Evolutionary conservation across 2,888 invertebrate genomes (phyloP).

Genomic region (Drosophila rellima): DNA sequence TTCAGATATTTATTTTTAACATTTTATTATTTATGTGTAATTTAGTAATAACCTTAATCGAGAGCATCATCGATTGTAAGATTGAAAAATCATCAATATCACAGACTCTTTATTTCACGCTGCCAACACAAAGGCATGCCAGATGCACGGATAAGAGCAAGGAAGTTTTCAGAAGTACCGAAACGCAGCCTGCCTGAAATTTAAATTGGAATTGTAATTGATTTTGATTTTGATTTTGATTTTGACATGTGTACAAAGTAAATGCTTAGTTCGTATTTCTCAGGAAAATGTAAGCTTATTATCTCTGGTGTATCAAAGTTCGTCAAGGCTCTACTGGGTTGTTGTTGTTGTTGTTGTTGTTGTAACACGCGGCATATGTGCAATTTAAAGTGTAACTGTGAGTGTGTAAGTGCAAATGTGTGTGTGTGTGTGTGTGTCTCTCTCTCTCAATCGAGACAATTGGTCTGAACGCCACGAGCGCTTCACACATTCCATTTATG

Average conservation of each 20-base stretch:
- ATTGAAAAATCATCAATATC: no score
- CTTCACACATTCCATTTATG: conserved; percentile 77
- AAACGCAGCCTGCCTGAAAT: no score
- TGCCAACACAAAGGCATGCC: neutral
- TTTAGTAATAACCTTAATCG: no score
- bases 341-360: neutral
- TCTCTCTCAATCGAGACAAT: conserved; percentile 73
- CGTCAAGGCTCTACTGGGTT: neutral
- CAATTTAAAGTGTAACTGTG: conserved; percentile 25
- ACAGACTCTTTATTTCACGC: no score
- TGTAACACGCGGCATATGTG: conserved; percentile 29
- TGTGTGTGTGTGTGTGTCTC: conserved; percentile 34
- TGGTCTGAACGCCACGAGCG: conserved; percentile 69
- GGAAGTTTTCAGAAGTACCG: neutral
- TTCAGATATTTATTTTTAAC: no score
- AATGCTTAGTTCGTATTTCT: no score
- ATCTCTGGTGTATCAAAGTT: neutral
- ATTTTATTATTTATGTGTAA: no score
- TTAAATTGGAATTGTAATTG: no score
- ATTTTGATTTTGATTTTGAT: no score
- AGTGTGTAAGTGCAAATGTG: conserved; percentile 10
- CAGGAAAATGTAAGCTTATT: no score
- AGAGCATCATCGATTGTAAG: no score
- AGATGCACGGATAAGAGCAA: neutral
- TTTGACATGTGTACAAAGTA: no score